phyloP scores from a whole-genome alignment of 2,113 vertebrate genomes.

The Oophaga pumilio region DNA sequence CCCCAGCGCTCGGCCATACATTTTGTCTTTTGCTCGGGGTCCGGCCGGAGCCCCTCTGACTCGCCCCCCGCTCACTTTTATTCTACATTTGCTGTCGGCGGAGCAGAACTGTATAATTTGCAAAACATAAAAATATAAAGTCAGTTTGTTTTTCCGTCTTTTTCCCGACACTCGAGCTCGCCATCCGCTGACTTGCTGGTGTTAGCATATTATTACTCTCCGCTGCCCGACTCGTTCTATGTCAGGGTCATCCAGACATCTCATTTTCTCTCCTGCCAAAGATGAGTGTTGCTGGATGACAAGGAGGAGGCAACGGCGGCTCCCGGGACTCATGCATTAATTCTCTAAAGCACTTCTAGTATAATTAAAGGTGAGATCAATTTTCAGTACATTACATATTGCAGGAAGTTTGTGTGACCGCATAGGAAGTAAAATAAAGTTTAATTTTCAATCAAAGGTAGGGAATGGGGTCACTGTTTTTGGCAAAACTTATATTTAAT shows the following conservation, averaged over 20 bases:
- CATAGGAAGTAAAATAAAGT: neutral
- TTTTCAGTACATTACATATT: neutral
- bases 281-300: neutral
- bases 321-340: neutral
- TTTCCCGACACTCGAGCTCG: neutral
- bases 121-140: neutral
- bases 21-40: neutral
- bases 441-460: neutral
- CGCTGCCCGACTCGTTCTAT: neutral
- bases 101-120: conserved; percentile 1
- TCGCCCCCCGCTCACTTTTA: neutral
- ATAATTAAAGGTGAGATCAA: neutral
- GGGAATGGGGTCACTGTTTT: neutral
- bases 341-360: neutral
- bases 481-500: neutral
- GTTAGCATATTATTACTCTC: conserved; percentile 7
- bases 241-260: neutral
- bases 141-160: neutral
- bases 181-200: neutral
- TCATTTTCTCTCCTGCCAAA: conserved; percentile 1
- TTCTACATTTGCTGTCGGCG: neutral
- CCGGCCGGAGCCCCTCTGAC: neutral
- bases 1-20: neutral
- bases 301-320: neutral
- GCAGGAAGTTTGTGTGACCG: neutral